phyloP scores from a whole-genome alignment of 2,797 vertebrate species.

The Scarus forsteni region DNA sequence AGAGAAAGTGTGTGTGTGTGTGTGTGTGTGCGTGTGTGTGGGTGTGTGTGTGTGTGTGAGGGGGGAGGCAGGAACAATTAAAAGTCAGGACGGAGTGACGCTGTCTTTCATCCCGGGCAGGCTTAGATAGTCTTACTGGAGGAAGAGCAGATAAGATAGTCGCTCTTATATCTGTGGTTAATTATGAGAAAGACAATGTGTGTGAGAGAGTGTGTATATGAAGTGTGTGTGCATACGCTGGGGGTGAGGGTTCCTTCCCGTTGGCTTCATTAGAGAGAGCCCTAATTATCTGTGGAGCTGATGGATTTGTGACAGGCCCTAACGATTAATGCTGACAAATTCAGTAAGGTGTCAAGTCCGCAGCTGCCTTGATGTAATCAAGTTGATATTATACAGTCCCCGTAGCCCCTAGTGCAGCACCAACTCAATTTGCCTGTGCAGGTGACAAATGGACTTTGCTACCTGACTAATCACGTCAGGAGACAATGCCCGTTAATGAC shows the following conservation, averaged over 20 bases:
- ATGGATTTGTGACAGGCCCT: constrained; percentile 99
- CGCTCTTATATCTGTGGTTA: constrained; percentile 89
- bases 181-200: constrained; percentile 85
- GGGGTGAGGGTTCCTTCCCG: constrained; percentile 93
- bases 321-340: constrained; percentile 99
- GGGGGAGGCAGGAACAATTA: constrained; percentile 35
- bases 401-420: constrained; percentile 98
- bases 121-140: constrained; percentile 47
- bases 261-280: constrained; percentile 97
- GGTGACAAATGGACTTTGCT: constrained; percentile 99
- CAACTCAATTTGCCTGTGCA: constrained; percentile 99
- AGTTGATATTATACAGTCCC: constrained; percentile 99
- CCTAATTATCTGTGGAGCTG: constrained; percentile 99
- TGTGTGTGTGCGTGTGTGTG: too few relatives aligned
- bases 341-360: constrained; percentile 99
- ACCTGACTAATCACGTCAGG: constrained; percentile 99
- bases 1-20: constrained; percentile 27
- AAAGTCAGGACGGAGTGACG: constrained; percentile 45
- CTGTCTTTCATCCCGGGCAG: constrained; percentile 56
- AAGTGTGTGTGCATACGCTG: constrained; percentile 34
- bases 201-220: constrained; percentile 55
- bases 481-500: constrained; percentile 99
- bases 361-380: constrained; percentile 99
- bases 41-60: too few relatives aligned
- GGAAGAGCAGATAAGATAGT: constrained; percentile 64